phyloP scores from a whole-genome alignment of 2,888 invertebrate species.

The Acleris sparsana region DNA sequence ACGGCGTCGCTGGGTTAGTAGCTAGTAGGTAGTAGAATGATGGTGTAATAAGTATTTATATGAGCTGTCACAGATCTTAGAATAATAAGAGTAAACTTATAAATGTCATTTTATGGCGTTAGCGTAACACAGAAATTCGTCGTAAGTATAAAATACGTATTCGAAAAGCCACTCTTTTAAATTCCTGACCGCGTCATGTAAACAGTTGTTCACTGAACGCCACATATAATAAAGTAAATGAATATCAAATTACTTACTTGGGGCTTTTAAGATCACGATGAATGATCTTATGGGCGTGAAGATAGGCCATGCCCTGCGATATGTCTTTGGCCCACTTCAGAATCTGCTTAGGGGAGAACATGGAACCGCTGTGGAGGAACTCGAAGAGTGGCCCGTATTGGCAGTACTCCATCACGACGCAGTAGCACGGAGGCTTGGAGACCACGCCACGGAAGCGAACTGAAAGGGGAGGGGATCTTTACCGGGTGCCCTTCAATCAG shows the following conservation, averaged over 20 bases:
- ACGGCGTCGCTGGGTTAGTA: too few relatives aligned
- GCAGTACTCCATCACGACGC: slow-evolving; percentile 99
- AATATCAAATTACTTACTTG: slow-evolving; percentile 88
- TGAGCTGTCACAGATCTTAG: too few relatives aligned
- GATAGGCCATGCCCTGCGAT: slow-evolving; percentile 97
- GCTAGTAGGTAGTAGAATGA: too few relatives aligned
- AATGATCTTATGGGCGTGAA: slow-evolving; percentile 98
- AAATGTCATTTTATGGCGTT: too few relatives aligned
- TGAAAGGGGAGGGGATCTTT: slow-evolving; percentile 41
- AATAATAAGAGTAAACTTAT: too few relatives aligned
- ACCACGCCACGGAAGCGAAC: slow-evolving; percentile 94
- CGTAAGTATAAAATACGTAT: too few relatives aligned
- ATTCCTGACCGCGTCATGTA: too few relatives aligned
- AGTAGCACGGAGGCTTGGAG: slow-evolving; percentile 94
- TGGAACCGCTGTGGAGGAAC: slow-evolving; percentile 91
- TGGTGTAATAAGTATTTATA: too few relatives aligned
- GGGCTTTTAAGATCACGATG: slow-evolving; percentile 99
- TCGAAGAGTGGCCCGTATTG: slow-evolving; percentile 97
- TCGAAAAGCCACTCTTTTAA: too few relatives aligned
- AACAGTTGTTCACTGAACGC: background rate
- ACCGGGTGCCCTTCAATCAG: too few relatives aligned
- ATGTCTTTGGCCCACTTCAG: slow-evolving; percentile 98
- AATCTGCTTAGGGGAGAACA: slow-evolving; percentile 92
- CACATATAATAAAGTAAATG: too few relatives aligned
- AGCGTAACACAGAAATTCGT: too few relatives aligned